phyloP scores from a whole-genome alignment of 2,797 vertebrate genomes.

The Sebastes matsubarae region DNA sequence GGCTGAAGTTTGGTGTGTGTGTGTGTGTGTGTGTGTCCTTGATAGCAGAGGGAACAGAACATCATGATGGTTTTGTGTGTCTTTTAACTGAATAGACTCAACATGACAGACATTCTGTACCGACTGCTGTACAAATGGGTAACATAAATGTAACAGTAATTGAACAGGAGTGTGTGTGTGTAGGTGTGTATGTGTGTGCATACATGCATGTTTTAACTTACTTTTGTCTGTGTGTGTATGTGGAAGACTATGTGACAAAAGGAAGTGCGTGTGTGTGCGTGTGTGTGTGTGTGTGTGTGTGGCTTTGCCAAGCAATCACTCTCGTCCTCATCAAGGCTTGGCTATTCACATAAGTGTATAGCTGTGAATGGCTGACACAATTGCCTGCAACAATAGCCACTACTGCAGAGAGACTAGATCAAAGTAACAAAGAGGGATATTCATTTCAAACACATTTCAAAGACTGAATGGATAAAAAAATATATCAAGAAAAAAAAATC shows the following conservation, averaged over 20 bases:
- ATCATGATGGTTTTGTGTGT: constrained; percentile 65
- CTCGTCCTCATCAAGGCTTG: constrained; percentile 10
- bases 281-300: neutral
- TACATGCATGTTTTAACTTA: neutral
- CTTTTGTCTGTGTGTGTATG: neutral
- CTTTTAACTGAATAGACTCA: constrained; percentile 76
- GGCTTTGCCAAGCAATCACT: constrained; percentile 14
- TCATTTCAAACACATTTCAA: constrained; percentile 56
- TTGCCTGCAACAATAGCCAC: constrained; percentile 37
- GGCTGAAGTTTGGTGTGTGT: neutral
- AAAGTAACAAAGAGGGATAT: constrained; percentile 42
- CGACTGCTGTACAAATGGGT: neutral
- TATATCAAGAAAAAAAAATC: constrained; percentile 9
- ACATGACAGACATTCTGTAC: neutral
- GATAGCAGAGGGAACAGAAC: constrained; percentile 59
- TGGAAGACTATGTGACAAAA: neutral
- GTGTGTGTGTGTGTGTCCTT: neutral
- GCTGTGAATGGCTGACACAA: constrained; percentile 35
- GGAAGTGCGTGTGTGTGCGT: neutral
- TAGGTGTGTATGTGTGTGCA: neutral
- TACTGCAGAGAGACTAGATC: constrained; percentile 42
- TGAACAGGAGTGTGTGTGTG: neutral
- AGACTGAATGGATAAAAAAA: constrained; percentile 15
- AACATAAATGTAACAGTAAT: neutral
- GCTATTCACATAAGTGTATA: constrained; percentile 4